These are phyloP conservation scores for Mobula birostris DNA, from an alignment of 2,113 vertebrate genomes.

Conservation along the genomic window DNA sequence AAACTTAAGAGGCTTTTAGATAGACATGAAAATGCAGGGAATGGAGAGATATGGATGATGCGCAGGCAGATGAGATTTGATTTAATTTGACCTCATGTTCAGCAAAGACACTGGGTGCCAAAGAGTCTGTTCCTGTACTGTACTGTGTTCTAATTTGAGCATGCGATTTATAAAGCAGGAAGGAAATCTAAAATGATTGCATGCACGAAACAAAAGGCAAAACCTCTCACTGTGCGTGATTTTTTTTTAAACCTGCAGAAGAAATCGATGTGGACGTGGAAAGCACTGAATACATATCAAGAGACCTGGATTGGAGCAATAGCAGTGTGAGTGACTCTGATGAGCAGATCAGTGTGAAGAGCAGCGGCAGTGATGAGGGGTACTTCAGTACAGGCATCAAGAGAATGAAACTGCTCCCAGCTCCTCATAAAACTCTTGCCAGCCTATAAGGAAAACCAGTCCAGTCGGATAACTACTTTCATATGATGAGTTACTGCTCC, in stretches of 20 bases:
- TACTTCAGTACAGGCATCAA: slow-evolving; percentile 77
- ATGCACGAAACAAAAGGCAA: not conserved
- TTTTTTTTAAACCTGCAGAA: slow-evolving; percentile 53
- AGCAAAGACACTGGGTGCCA: too few species aligned
- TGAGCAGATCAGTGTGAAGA: slow-evolving; percentile 78
- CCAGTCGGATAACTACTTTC: not conserved
- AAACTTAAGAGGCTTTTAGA: too few species aligned
- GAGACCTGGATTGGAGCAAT: slow-evolving; percentile 84
- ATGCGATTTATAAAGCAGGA: not conserved
- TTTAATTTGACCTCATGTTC: too few species aligned
- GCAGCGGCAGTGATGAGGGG: slow-evolving; percentile 85
- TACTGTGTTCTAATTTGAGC: not conserved
- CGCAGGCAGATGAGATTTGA: too few species aligned
- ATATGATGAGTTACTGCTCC: slow-evolving; percentile 33
- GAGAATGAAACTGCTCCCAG: slow-evolving; percentile 63
- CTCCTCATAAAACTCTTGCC: slow-evolving; percentile 51
- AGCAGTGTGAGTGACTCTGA: slow-evolving; percentile 88
- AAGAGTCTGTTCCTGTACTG: too few species aligned
- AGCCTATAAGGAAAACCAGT: slow-evolving; percentile 61
- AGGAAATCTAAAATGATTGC: not conserved
- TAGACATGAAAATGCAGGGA: too few species aligned
- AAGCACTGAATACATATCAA: slow-evolving; percentile 75
- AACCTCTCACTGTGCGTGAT: not conserved
- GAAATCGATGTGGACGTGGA: slow-evolving; percentile 77
- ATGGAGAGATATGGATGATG: too few species aligned